These are phyloP conservation scores for Picus viridis DNA, from an alignment of 2,797 vertebrate species.

Conservation along the genomic window DNA sequence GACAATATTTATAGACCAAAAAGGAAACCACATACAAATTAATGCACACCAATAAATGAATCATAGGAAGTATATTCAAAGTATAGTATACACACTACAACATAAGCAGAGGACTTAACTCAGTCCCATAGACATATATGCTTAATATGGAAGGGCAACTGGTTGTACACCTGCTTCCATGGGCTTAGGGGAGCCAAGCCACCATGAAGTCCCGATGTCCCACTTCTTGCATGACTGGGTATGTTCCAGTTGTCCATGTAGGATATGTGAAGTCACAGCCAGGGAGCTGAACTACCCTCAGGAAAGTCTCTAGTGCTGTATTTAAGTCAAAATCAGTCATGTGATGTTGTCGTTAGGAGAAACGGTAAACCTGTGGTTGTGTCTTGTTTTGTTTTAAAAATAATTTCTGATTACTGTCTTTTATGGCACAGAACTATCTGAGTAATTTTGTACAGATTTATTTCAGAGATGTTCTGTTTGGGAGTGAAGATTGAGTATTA, in stretches of 20 bases:
- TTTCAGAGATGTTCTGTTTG: background rate
- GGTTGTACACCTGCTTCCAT: background rate
- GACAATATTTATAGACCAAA: background rate
- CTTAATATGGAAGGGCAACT: background rate
- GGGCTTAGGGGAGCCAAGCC: background rate
- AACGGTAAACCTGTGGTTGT: fast-evolving
- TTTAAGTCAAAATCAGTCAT: background rate
- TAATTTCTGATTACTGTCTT: background rate
- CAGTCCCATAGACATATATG: too few species aligned
- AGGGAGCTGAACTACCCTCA: background rate
- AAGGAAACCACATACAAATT: background rate
- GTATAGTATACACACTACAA: background rate
- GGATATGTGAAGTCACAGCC: background rate
- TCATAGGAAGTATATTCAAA: background rate
- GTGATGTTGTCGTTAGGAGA: fast-evolving
- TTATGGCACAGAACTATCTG: background rate
- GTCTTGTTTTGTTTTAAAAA: background rate
- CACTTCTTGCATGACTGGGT: background rate
- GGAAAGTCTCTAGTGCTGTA: background rate
- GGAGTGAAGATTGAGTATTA: background rate
- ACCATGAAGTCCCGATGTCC: background rate
- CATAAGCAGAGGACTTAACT: background rate
- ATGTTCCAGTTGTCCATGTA: background rate
- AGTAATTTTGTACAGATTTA: background rate
- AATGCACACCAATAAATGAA: background rate